Percentiles rank a stretch among this genome's conserved stretches.
Conservation (phyloP, 1,140 invertebrate species). For the Chironomus tepperi region DNA sequence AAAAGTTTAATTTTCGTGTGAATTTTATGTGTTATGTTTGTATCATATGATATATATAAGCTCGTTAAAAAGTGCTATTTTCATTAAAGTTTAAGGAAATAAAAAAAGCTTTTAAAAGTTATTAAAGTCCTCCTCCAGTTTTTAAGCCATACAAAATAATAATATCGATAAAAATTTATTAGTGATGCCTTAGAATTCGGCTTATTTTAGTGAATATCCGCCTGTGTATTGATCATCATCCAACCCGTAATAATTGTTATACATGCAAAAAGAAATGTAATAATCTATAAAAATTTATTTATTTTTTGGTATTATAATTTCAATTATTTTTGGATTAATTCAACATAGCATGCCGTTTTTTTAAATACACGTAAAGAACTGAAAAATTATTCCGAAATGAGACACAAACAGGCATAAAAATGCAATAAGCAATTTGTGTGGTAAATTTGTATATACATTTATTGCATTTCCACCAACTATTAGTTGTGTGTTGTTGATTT, state of each 20-base stretch:
- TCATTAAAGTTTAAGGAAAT: no score
- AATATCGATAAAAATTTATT: no score
- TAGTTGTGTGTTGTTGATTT: neutral
- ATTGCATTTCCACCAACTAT: slow-evolving; percentile 12
- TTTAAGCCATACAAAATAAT: no score
- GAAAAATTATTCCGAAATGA: neutral
- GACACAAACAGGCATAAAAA: neutral
- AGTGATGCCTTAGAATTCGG: neutral
- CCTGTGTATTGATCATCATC: neutral
- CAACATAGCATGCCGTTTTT: no score
- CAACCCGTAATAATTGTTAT: neutral
- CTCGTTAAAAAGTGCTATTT: no score
- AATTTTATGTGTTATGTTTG: no score
- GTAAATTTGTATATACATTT: neutral
- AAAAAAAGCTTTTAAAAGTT: no score
- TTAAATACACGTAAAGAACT: neutral
- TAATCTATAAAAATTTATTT: neutral
- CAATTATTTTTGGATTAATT: no score
- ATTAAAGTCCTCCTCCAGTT: no score
- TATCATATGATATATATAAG: no score
- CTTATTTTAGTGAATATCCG: neutral
- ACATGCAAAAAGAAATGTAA: neutral
- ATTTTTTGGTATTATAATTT: no score
- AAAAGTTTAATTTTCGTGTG: no score
- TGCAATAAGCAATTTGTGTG: slow-evolving; percentile 8